Conservation (phyloP, 2,888 invertebrate genomes). For the Eudasyphora cyanicolor region DNA sequence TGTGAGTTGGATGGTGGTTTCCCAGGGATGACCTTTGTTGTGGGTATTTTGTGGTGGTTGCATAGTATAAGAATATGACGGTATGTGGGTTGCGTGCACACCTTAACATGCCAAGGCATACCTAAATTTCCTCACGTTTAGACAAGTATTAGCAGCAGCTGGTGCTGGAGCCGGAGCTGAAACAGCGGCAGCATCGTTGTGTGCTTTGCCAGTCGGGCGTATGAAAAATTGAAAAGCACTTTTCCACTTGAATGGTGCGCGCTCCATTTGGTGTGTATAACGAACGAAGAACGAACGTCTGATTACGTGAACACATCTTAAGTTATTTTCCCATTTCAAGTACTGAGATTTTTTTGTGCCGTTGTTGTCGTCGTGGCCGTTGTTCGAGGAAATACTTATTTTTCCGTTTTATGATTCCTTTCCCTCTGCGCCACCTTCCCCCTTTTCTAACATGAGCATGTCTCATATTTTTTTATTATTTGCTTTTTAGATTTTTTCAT, state of each 20-base stretch:
- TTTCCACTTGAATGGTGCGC: constrained; percentile 52
- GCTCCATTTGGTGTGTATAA: background rate
- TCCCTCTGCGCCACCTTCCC: too few species aligned
- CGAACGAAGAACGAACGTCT: too few species aligned
- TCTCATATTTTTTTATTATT: too few species aligned
- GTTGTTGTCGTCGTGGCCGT: too few species aligned
- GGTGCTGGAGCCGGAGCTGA: too few species aligned
- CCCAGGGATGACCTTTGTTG: background rate
- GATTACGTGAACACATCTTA: constrained; percentile 25
- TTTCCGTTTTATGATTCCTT: too few species aligned
- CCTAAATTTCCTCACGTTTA: background rate
- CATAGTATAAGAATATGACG: too few species aligned
- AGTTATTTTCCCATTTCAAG: constrained; percentile 3
- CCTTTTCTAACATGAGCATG: too few species aligned
- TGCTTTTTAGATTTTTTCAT: too few species aligned
- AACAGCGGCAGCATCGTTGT: too few species aligned
- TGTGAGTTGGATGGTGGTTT: background rate
- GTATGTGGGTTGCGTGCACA: background rate
- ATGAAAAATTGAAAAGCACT: constrained; percentile 62
- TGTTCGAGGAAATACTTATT: background rate
- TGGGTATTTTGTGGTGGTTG: background rate
- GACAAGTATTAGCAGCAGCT: too few species aligned
- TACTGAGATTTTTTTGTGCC: background rate
- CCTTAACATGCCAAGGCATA: background rate
- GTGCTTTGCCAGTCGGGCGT: too few species aligned